Base-by-base conservation (phyloP, 1,140 invertebrate genomes). In the Drosophila yakuba region DNA sequence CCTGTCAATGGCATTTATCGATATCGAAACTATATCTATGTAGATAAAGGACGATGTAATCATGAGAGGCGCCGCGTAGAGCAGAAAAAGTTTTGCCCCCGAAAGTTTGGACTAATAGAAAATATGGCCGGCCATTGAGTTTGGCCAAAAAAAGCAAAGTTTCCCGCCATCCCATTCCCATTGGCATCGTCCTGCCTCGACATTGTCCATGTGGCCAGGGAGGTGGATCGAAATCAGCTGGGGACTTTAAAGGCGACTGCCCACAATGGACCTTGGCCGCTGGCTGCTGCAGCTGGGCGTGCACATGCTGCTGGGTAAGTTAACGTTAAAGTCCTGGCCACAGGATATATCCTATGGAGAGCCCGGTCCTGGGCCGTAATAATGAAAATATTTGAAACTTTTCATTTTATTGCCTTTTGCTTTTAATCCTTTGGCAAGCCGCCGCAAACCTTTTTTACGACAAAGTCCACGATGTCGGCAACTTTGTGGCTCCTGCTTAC, bases 371-470 rank as follows among this genome's bases (percentile, higher is more conserved):
- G 20, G 47, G 44, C 28, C 36, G 43, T 89, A 88, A 83, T 89
- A 89, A 88, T 78, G 85, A 81, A 86, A 83, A 88, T 88, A 89
- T 88, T 88, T 80, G 61, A 88, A 88, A 89, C 73, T 88, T 88
- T 88, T 88, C 69, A 84, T 88, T 88, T 89, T 89, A 89, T 88
- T 88, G 84, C 84, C 84, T 83, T 88, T 89, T 88, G 80, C 84
- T 88, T 89, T 84, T 88, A 88, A 88, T 88, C 84, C 84, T 78
- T 80, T 89, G 60, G 32, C 71, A 73, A 80, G 84, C 79, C 45
- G 75, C 62, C 58, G 51, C 78, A 55, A 63, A 56, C 51, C 74
- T 81, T 78, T 84, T 88, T 79, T 84, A 89, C 85, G 84, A 67
- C 84, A 89, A 80, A 80, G 59, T 89, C 79, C 73, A 80, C 78